A percentile compares a stretch with the other conserved stretches of the same genome.
Conservation (phyloP, 2,113 vertebrate species). For the Leptocoma aspasia region DNA sequence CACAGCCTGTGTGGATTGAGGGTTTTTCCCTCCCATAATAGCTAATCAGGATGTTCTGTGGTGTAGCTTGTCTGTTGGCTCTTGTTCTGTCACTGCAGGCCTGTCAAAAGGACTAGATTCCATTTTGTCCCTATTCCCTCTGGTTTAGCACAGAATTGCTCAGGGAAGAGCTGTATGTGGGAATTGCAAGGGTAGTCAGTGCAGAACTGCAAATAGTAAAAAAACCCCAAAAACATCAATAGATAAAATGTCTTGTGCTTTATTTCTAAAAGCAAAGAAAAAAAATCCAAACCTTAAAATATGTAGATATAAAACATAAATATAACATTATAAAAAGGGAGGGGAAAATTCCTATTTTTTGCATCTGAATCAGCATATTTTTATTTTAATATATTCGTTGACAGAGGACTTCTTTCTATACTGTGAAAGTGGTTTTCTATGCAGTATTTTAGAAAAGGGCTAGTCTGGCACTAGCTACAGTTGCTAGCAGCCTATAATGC, state of each 20-base stretch:
- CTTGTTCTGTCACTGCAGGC: background rate
- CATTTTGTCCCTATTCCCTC: background rate
- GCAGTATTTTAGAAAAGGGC: conserved; percentile 42
- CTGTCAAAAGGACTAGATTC: background rate
- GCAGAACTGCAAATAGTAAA: background rate
- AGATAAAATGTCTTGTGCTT: background rate
- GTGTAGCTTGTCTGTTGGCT: background rate
- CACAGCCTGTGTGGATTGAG: background rate
- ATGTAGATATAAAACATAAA: background rate
- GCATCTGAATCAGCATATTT: conserved; percentile 26
- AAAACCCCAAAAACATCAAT: background rate
- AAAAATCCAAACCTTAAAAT: background rate
- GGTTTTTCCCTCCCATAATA: background rate
- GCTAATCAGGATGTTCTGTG: background rate
- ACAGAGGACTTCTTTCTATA: conserved; percentile 41
- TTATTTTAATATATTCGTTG: background rate
- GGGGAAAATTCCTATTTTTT: background rate
- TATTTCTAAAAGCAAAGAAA: background rate
- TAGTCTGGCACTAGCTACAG: conserved; percentile 41
- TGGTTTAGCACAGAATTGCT: background rate
- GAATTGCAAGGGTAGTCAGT: background rate
- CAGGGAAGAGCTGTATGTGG: background rate
- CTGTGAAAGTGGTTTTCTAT: background rate
- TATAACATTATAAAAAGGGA: background rate
- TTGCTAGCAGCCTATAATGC: conserved; percentile 59